These are phyloP conservation scores for Vanessa cardui DNA, from an alignment of 2,888 invertebrate genomes.

Conservation along the genomic window DNA sequence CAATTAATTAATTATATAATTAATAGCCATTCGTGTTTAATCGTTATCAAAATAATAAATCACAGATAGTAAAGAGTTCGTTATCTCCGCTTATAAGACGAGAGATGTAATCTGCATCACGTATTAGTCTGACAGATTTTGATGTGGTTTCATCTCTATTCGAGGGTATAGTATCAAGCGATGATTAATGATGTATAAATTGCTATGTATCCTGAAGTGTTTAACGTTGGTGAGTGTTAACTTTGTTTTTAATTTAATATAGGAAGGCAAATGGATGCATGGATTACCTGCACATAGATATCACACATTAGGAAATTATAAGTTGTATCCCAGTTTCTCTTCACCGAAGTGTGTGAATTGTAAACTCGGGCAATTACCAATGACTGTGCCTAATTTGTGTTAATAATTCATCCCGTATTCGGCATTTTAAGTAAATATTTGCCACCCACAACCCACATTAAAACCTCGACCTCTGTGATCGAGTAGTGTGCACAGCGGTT, in stretches of 20 bases:
- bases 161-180: constrained; percentile 13
- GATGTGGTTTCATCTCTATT: constrained; percentile 30
- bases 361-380: too few species aligned
- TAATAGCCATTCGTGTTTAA: constrained; percentile 16
- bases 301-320: too few species aligned
- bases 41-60: constrained; percentile 13
- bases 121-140: constrained; percentile 47
- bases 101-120: constrained; percentile 45
- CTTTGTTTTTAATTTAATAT: background rate
- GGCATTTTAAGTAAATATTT: too few species aligned
- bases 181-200: constrained; percentile 29
- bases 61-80: constrained; percentile 17
- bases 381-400: too few species aligned
- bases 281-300: background rate
- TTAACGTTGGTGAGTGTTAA: constrained; percentile 29
- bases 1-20: background rate
- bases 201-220: constrained; percentile 22
- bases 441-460: too few species aligned
- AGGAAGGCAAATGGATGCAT: background rate
- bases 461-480: too few species aligned
- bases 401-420: too few species aligned
- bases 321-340: too few species aligned
- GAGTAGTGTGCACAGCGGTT: too few species aligned
- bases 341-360: too few species aligned
- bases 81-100: constrained; percentile 30